Conservation (phyloP, 2,797 vertebrate genomes). For the Astyanax mexicanus region DNA sequence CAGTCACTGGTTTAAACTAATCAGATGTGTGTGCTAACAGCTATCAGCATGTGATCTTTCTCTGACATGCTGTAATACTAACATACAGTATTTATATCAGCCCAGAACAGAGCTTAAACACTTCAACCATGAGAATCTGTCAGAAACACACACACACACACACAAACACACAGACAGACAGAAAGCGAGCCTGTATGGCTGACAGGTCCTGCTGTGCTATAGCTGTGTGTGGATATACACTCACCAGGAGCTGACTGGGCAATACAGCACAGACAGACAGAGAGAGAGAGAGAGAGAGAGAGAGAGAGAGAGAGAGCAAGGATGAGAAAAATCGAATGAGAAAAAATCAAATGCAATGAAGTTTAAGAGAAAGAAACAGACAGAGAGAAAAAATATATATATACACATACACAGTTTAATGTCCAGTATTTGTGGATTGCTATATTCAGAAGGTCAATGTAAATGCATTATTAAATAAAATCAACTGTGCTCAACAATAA, state of each 20-base stretch:
- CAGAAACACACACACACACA: not conserved
- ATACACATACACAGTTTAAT: too few relatives aligned
- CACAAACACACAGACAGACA: too few relatives aligned
- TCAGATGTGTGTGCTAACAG: not conserved
- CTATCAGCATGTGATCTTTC: not conserved
- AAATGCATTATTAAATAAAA: too few relatives aligned
- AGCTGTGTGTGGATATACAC: constrained; percentile 18
- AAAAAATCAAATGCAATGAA: too few relatives aligned
- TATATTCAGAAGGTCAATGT: too few relatives aligned
- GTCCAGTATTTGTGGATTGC: too few relatives aligned
- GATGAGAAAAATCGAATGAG: too few relatives aligned
- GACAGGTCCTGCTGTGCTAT: constrained; percentile 6
- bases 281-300: not conserved
- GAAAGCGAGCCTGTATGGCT: not conserved
- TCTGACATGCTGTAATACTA: not conserved
- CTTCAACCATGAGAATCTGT: not conserved
- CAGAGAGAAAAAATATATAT: too few relatives aligned
- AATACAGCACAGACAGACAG: not conserved
- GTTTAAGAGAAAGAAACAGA: too few relatives aligned
- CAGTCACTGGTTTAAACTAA: too few relatives aligned
- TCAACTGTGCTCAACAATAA: too few relatives aligned
- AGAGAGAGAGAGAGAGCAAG: not conserved
- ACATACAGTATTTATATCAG: not conserved
- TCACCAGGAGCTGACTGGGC: not conserved
- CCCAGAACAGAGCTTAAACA: not conserved